Conservation (phyloP, 1,140 invertebrate genomes). For the Cotesia vestalis region DNA sequence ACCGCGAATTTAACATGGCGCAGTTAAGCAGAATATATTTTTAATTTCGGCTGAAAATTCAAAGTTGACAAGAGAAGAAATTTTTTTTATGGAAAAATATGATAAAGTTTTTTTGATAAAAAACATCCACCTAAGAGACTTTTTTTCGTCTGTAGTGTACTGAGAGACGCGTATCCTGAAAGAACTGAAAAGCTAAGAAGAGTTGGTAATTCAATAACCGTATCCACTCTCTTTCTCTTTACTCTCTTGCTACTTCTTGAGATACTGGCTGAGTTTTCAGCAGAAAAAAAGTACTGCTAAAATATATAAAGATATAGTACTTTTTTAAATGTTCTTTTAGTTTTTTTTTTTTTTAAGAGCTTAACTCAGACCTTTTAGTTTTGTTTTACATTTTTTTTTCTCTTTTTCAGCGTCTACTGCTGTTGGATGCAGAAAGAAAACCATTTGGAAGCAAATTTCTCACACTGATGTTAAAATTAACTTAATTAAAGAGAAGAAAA, state of each 20-base stretch:
- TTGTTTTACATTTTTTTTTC: no score
- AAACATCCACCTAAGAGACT: background rate
- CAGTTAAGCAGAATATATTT: background rate
- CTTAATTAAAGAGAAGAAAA: no score
- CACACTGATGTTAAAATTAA: no score
- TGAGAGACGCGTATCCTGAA: conserved; percentile 43
- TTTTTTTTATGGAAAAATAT: background rate
- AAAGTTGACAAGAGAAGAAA: background rate
- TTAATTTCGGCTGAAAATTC: background rate
- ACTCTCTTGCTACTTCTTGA: conserved; percentile 42
- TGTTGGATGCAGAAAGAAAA: no score
- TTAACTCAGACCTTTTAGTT: no score
- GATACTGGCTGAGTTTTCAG: conserved; percentile 39
- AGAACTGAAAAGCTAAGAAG: conserved; percentile 66
- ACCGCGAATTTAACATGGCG: conserved; percentile 3
- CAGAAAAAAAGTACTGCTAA: conserved; percentile 21
- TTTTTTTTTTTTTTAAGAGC: no score
- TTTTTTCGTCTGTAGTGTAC: conserved; percentile 8
- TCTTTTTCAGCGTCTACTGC: no score
- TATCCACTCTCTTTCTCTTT: conserved; percentile 51
- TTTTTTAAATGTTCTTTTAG: no score
- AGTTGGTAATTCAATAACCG: conserved; percentile 65
- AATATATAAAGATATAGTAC: background rate
- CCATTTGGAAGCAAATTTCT: no score
- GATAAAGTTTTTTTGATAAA: background rate